Evolutionary conservation across 2,888 invertebrate genomes (phyloP).

Genomic region (Dione vanillae): DNA sequence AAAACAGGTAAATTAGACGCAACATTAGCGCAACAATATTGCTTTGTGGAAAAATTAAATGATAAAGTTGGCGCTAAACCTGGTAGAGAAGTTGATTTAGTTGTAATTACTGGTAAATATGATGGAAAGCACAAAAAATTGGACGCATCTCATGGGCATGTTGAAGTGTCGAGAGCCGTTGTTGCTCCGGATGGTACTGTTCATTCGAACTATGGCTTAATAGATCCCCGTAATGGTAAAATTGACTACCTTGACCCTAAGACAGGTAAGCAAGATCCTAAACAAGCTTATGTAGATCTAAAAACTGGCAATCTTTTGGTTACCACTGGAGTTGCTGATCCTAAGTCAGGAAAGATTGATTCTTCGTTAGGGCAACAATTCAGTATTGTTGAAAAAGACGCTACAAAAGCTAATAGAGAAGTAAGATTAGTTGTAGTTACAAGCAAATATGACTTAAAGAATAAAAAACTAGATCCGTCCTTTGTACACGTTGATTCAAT

Average conservation of each 20-base stretch:
- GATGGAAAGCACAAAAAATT: slow-evolving; percentile 84
- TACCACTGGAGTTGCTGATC: slow-evolving; percentile 86
- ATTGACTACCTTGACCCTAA: slow-evolving; percentile 86
- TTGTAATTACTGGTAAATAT: slow-evolving; percentile 85
- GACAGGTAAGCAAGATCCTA: slow-evolving; percentile 86
- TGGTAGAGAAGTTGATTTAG: slow-evolving; percentile 82
- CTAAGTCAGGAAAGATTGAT: slow-evolving; percentile 87
- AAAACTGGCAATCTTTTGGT: slow-evolving; percentile 87
- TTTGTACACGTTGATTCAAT: slow-evolving; percentile 80
- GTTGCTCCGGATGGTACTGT: slow-evolving; percentile 83
- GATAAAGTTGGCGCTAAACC: slow-evolving; percentile 78
- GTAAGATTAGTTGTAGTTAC: slow-evolving; percentile 85
- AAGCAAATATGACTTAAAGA: slow-evolving; percentile 85
- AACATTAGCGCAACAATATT: slow-evolving; percentile 87
- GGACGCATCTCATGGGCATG: slow-evolving; percentile 75
- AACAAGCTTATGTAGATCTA: slow-evolving; percentile 88
- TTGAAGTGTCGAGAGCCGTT: slow-evolving; percentile 85
- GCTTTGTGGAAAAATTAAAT: slow-evolving; percentile 85
- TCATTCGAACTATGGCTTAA: slow-evolving; percentile 86
- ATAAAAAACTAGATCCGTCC: slow-evolving; percentile 78
- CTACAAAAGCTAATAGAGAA: slow-evolving; percentile 86
- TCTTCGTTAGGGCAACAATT: slow-evolving; percentile 87
- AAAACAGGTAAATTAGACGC: slow-evolving; percentile 87
- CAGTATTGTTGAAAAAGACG: slow-evolving; percentile 86
- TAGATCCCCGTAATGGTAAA: slow-evolving; percentile 86